Conservation (phyloP, 2,113 vertebrate species). For the Tragelaphus strepsiceros region DNA sequence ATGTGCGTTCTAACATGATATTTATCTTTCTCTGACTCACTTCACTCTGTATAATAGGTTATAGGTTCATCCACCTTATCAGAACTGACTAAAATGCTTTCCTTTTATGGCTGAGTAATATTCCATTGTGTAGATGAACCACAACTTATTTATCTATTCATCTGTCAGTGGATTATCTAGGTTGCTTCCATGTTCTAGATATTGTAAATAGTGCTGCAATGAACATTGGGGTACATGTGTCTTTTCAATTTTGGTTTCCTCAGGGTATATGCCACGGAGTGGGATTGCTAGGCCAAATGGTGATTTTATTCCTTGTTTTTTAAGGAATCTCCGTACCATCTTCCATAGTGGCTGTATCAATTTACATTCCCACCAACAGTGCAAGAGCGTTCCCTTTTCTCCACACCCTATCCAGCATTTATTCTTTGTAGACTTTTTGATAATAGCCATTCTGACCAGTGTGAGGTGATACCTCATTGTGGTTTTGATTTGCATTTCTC, state of each 20-base stretch:
- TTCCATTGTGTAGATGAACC: not conserved
- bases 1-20: not conserved
- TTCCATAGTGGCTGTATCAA: not conserved
- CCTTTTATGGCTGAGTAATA: not conserved
- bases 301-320: not conserved
- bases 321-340: not conserved
- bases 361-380: not conserved
- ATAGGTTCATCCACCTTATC: not conserved
- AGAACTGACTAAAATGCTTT: not conserved
- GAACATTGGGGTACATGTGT: not conserved
- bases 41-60: not conserved
- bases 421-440: not conserved
- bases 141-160: not conserved
- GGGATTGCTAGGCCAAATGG: not conserved
- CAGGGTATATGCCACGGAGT: fast-evolving
- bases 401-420: not conserved
- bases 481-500: not conserved
- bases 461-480: not conserved
- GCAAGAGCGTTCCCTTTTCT: not conserved
- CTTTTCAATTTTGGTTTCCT: not conserved
- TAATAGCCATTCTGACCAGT: not conserved
- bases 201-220: not conserved
- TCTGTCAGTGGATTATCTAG: not conserved
- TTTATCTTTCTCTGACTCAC: not conserved
- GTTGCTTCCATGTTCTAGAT: not conserved